Evolutionary conservation across 2,888 invertebrate species (phyloP).

Genomic region (Troglohyphantes excavatus): DNA sequence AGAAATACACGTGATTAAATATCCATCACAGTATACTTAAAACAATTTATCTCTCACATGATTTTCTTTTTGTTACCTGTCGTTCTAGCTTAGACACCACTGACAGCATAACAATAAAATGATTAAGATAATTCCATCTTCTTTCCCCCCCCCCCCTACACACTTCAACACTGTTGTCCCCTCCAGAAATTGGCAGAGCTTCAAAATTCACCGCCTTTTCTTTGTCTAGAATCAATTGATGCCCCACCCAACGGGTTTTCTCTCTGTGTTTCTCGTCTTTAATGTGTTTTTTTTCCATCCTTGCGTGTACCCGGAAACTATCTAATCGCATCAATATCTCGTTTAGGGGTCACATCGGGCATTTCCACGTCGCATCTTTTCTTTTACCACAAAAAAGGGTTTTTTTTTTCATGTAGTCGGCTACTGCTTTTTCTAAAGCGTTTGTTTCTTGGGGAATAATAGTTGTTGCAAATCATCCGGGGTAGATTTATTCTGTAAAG

Average conservation of each 20-base stretch:
- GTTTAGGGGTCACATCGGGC: slow-evolving; percentile 41
- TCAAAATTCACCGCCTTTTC: slow-evolving; percentile 61
- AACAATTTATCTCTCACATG: too few relatives aligned
- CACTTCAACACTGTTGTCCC: slow-evolving; percentile 36
- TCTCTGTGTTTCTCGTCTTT: slow-evolving; percentile 69
- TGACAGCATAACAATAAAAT: slow-evolving; percentile 8
- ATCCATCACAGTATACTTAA: too few relatives aligned
- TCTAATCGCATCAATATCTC: slow-evolving; percentile 74
- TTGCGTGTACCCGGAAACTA: slow-evolving; percentile 51
- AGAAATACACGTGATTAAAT: too few relatives aligned
- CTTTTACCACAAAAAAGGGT: slow-evolving; percentile 23
- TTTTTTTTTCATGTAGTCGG: neutral
- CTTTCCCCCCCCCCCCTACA: neutral
- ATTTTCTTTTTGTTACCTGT: too few relatives aligned
- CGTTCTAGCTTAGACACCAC: neutral
- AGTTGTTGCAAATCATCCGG: too few relatives aligned
- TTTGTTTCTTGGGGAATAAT: too few relatives aligned
- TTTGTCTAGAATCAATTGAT: slow-evolving; percentile 40
- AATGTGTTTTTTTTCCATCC: slow-evolving; percentile 75
- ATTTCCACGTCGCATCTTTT: slow-evolving; percentile 39
- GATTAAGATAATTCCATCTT: slow-evolving; percentile 21
- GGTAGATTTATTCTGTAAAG: too few relatives aligned
- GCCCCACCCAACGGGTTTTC: slow-evolving; percentile 71
- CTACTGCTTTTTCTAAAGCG: too few relatives aligned
- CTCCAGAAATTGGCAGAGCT: slow-evolving; percentile 63